Conservation (phyloP, 2,888 invertebrate species). For the Sarcophaga variegata region DNA sequence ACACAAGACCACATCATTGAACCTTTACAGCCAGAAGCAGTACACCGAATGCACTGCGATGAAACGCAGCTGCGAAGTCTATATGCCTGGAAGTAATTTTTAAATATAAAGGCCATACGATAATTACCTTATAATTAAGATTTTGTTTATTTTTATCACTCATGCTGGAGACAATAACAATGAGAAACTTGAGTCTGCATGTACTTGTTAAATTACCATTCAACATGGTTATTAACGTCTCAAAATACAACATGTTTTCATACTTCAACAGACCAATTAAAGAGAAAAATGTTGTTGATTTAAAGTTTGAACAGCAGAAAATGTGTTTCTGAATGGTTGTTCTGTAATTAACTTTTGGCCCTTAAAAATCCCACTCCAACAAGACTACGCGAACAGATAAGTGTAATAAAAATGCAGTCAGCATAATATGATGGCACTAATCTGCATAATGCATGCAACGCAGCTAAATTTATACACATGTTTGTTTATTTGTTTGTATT, state of each 20-base stretch:
- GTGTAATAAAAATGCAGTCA: slow-evolving; percentile 41
- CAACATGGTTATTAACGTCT: too few relatives aligned
- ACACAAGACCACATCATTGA: too few relatives aligned
- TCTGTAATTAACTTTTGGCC: not conserved
- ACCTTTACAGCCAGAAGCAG: too few relatives aligned
- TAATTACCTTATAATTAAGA: too few relatives aligned
- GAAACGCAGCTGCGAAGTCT: too few relatives aligned
- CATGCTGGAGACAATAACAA: too few relatives aligned
- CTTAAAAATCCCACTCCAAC: not conserved
- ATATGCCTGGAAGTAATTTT: too few relatives aligned
- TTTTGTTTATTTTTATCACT: too few relatives aligned
- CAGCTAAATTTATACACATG: slow-evolving; percentile 17
- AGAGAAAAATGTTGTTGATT: not conserved
- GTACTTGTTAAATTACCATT: too few relatives aligned
- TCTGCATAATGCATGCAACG: slow-evolving; percentile 48
- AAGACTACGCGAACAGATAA: slow-evolving; percentile 10
- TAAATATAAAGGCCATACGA: too few relatives aligned
- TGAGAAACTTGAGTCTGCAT: too few relatives aligned
- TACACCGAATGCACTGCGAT: too few relatives aligned
- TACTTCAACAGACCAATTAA: not conserved
- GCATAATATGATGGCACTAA: slow-evolving; percentile 52
- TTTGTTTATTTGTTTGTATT: slow-evolving; percentile 10
- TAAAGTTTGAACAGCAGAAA: not conserved
- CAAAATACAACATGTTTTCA: not conserved
- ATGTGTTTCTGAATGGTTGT: not conserved